Conservation (phyloP, 2,888 invertebrate species). For the Drosophila melanosoma region DNA sequence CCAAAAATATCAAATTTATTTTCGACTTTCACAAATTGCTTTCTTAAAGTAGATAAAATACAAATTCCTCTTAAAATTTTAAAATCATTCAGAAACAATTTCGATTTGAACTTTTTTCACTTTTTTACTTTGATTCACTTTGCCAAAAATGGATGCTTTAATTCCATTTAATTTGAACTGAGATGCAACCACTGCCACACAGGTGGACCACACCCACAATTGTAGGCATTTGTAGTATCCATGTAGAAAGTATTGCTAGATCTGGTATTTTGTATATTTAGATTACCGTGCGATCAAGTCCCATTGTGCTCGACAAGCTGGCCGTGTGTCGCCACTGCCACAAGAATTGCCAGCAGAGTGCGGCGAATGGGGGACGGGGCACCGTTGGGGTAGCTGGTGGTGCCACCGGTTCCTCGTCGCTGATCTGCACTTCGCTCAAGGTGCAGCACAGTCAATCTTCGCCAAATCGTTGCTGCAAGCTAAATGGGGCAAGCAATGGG, state of each 20-base stretch:
- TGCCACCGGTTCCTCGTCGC: conserved; percentile 41
- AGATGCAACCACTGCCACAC: too few relatives aligned
- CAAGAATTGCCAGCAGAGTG: conserved; percentile 88
- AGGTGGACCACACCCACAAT: conserved; percentile 5
- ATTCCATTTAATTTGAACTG: background rate
- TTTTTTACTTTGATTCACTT: background rate
- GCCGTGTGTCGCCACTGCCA: conserved; percentile 92
- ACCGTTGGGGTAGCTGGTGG: conserved; percentile 29
- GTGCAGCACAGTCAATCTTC: conserved; percentile 85
- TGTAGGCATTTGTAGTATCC: background rate
- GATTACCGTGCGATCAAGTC: conserved; percentile 92
- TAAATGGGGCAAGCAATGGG: conserved; percentile 64
- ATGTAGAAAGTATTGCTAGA: conserved; percentile 44
- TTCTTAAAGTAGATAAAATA: background rate
- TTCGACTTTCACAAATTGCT: background rate
- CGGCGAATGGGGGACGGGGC: conserved; percentile 34
- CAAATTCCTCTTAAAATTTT: background rate
- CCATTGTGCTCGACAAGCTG: conserved; percentile 89
- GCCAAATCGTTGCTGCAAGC: conserved; percentile 84
- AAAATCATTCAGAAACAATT: background rate
- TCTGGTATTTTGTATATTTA: conserved; percentile 72
- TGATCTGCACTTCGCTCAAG: conserved; percentile 84
- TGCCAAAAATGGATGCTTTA: too few relatives aligned
- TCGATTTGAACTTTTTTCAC: too few relatives aligned
- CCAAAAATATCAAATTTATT: background rate